phyloP scores from a whole-genome alignment of 2,888 invertebrate genomes.

The Argyra leucocephala region DNA sequence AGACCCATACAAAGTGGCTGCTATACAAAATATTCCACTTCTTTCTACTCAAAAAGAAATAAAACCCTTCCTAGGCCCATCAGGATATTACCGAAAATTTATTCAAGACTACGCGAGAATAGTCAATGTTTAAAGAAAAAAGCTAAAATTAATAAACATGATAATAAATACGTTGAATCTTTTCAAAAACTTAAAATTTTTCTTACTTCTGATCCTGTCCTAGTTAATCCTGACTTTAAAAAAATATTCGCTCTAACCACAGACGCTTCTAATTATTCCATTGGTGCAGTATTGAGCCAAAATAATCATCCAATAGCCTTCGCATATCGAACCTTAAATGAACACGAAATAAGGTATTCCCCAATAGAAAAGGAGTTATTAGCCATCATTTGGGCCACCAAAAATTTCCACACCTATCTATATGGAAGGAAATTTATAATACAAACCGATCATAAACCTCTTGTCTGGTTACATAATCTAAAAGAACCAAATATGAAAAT shows the following conservation, averaged over 20 bases:
- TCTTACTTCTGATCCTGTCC: constrained; percentile 7
- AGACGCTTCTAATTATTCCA: no score
- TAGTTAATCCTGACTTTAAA: no score
- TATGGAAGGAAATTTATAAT: constrained; percentile 17
- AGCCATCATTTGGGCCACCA: constrained; percentile 14
- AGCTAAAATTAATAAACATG: constrained; percentile 9
- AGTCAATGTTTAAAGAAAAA: constrained; percentile 14
- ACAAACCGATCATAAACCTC: constrained; percentile 17
- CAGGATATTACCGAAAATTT: constrained; percentile 17
- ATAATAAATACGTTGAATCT: constrained; percentile 3
- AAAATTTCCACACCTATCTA: constrained; percentile 17
- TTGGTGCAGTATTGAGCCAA: constrained; percentile 15
- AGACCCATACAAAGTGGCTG: constrained; percentile 16
- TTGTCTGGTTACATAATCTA: constrained; percentile 15
- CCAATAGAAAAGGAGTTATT: constrained; percentile 18
- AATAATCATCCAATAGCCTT: constrained; percentile 13
- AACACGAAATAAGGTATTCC: constrained; percentile 16
- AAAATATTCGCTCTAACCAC: no score
- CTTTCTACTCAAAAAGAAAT: constrained; percentile 21
- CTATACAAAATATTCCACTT: constrained; percentile 11
- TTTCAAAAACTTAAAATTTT: constrained; percentile 15
- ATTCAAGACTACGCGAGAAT: constrained; percentile 14
- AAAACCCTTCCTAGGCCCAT: constrained; percentile 21
- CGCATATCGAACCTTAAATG: constrained; percentile 15
- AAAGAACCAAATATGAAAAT: no score